phyloP scores from a whole-genome alignment of 2,888 invertebrate species.

The Falcaria lacertinaria region DNA sequence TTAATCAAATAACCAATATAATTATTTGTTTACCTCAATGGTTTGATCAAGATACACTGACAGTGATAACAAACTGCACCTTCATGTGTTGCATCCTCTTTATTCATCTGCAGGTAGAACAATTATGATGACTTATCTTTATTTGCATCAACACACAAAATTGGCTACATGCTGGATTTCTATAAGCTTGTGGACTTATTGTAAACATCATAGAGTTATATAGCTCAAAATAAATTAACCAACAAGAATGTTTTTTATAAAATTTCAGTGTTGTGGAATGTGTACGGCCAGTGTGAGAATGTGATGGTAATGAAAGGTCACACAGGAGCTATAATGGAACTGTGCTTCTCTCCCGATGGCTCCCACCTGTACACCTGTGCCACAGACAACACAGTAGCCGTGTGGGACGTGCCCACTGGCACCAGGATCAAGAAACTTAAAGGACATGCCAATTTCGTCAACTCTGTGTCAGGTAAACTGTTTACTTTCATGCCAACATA shows the following conservation, averaged over 20 bases:
- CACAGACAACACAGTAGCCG: conserved; percentile 95
- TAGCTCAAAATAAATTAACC: not conserved
- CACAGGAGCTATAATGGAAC: conserved; percentile 96
- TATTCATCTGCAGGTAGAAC: too few species aligned
- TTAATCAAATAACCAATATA: too few species aligned
- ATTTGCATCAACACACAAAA: too few species aligned
- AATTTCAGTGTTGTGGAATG: conserved; percentile 93
- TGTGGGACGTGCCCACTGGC: conserved; percentile 97
- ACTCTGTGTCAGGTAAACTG: conserved; percentile 81
- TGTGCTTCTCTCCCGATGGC: conserved; percentile 92
- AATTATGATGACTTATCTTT: too few species aligned
- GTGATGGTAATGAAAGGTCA: conserved; percentile 96
- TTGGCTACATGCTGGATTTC: too few species aligned
- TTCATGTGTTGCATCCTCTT: too few species aligned
- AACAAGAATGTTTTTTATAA: not conserved
- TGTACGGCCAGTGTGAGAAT: conserved; percentile 99
- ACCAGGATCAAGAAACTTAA: conserved; percentile 93
- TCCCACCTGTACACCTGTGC: conserved; percentile 93
- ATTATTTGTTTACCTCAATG: too few species aligned
- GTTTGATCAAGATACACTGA: too few species aligned
- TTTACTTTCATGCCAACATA: conserved; percentile 4
- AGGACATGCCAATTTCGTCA: conserved; percentile 89
- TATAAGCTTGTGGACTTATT: too few species aligned
- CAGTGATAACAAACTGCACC: too few species aligned
- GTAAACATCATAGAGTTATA: too few species aligned